Conservation (phyloP, 2,888 invertebrate genomes). For the Agriotes lineatus region DNA sequence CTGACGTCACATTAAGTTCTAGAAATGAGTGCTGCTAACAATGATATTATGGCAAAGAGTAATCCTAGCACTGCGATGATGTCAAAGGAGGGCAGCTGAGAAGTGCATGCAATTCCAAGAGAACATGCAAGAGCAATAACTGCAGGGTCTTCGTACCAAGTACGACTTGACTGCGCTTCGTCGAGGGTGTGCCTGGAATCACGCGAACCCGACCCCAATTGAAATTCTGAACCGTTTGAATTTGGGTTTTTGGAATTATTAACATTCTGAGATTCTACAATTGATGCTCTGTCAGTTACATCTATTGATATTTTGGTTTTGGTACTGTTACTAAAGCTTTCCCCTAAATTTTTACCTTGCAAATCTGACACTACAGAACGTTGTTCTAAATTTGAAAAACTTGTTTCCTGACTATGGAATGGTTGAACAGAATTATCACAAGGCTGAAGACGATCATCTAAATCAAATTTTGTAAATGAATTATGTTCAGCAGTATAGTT, state of each 20-base stretch:
- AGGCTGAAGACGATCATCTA: too few species aligned
- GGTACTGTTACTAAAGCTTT: too few species aligned
- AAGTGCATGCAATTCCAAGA: constrained; percentile 79
- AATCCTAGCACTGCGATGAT: constrained; percentile 81
- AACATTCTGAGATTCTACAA: too few species aligned
- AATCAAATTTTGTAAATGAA: too few species aligned
- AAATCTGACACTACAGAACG: too few species aligned
- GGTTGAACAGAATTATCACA: too few species aligned
- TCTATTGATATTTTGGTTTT: too few species aligned
- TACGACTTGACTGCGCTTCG: constrained; percentile 20
- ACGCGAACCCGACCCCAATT: background rate
- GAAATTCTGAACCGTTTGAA: background rate
- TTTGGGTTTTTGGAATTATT: background rate
- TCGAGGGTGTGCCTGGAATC: constrained; percentile 53
- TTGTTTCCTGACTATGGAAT: too few species aligned
- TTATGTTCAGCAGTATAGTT: too few species aligned
- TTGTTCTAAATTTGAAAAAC: too few species aligned
- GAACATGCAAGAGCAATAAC: constrained; percentile 82
- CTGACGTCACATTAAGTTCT: constrained; percentile 54
- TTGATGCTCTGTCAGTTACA: too few species aligned
- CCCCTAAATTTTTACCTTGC: too few species aligned
- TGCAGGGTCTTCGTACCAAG: constrained; percentile 74
- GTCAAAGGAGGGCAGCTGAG: constrained; percentile 80
- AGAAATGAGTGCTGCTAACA: constrained; percentile 76
- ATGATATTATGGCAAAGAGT: constrained; percentile 79